A percentile compares a stretch with the other conserved stretches of the same genome.
These are phyloP conservation scores for Corvus hawaiiensis DNA, from an alignment of 2,113 vertebrate genomes.

Conservation along the genomic window DNA sequence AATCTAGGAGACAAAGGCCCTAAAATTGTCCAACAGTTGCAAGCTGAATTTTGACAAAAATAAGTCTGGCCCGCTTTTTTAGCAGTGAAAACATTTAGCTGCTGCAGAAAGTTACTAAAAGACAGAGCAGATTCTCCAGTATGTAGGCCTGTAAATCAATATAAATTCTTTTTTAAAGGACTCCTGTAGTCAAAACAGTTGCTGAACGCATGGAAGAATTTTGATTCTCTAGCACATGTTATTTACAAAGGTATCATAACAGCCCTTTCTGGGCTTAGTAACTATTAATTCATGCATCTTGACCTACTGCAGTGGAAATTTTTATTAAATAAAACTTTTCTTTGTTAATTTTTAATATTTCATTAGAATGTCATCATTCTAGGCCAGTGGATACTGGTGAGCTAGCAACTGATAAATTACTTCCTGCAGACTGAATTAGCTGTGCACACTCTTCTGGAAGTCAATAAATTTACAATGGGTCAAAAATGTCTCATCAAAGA, in stretches of 20 bases:
- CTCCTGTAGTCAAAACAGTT: background rate
- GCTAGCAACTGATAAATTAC: background rate
- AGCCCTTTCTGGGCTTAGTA: background rate
- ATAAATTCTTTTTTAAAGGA: background rate
- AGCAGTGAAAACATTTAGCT: background rate
- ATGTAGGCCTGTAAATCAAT: background rate
- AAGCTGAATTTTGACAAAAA: background rate
- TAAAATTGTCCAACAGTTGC: background rate
- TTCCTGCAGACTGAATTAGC: background rate
- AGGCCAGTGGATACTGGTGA: background rate
- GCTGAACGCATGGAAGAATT: background rate
- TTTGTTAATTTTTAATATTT: constrained; percentile 3
- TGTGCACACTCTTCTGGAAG: background rate
- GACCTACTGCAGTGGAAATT: background rate
- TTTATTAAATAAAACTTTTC: constrained; percentile 3
- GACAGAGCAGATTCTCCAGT: background rate
- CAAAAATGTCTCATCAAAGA: background rate
- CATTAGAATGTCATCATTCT: background rate
- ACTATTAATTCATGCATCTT: background rate
- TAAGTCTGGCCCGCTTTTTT: background rate
- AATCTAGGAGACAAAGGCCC: background rate
- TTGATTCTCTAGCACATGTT: background rate
- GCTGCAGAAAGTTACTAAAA: background rate
- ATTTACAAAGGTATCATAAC: background rate
- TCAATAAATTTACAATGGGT: background rate